Evolutionary conservation across 2,797 vertebrate species (phyloP).

Genomic region (Babyrousa celebensis): DNA sequence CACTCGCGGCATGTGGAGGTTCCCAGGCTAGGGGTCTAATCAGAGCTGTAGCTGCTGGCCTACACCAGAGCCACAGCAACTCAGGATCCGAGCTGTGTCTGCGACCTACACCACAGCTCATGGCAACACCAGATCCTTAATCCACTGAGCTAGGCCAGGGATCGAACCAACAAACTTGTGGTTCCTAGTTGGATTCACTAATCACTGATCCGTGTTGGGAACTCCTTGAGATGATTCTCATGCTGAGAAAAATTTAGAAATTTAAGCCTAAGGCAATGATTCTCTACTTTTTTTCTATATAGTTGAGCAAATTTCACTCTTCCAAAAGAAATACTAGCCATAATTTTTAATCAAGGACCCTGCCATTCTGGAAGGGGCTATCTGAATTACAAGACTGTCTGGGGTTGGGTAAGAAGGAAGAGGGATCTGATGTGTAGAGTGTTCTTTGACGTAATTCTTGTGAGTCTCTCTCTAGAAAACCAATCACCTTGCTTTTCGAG

Average conservation of each 20-base stretch:
- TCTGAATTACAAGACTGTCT: neutral
- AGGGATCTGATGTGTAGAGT: neutral
- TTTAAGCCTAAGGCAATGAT: slow-evolving; percentile 12
- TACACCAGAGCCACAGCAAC: no score
- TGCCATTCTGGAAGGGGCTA: neutral
- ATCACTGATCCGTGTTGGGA: no score
- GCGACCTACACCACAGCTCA: no score
- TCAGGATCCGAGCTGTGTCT: no score
- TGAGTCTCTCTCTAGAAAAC: neutral
- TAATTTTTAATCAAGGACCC: neutral
- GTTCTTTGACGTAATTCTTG: slow-evolving; percentile 22
- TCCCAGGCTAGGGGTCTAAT: no score
- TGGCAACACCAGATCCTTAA: no score
- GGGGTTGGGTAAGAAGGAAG: neutral
- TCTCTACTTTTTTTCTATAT: neutral
- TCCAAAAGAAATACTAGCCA: slow-evolving; percentile 25
- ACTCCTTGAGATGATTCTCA: neutral
- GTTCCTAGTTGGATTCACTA: no score
- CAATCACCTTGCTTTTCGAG: neutral
- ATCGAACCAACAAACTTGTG: no score
- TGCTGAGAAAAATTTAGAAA: neutral
- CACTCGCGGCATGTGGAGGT: no score
- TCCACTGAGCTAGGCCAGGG: no score
- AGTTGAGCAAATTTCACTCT: neutral
- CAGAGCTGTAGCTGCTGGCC: no score